Evolutionary conservation across 2,113 vertebrate species (phyloP), one percentile per base, ranked within the genome.

Genomic region (Antechinus flavipes): DNA sequence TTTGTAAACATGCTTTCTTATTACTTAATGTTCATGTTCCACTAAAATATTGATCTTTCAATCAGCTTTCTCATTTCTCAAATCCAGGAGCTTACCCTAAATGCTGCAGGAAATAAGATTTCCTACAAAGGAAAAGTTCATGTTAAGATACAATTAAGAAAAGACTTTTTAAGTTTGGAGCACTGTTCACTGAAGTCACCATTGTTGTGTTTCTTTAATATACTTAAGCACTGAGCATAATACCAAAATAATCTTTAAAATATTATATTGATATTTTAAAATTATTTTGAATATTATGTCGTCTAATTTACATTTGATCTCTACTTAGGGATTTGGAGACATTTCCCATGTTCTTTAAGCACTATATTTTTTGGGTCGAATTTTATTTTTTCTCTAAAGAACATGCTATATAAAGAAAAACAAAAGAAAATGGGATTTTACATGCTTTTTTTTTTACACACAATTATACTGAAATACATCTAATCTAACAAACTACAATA

Each of bases 1-100:
- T 92, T 93, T 54, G 9, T 93, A 89, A 92, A 84, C 92, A 58
- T 96, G 23, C 23, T 91, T 93, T 93, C 35, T 91, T 14, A 91
- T 89, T 94, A 91, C 12, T 91, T n/a, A 35, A 50, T 92, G 68
- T 61, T 96, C 93, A 0, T 53, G 91, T 35, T 93, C 94, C 76
- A 89, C 19, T 42, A 42, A 84, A 84, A 42, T 84, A 19, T 23
- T 84, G 68, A 42, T 84, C n/a, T 42, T 84, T 42, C 8, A n/a
- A 84, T 8, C 68, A 84, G 5, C 19, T 84, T 42, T 2, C 1
- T 90, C 8, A 58, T 90, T 49, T 96, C 25, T 93, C 95, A 95
- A 95, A 91, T 35, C 42, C 24, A 94, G 94, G 47, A 94, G 7
- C 50, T n/a, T 14, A 76, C 91, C 30, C 25, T 52, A 95, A 94